phyloP scores from a whole-genome alignment of 1,140 invertebrate genomes.

The Drosophila ohnishii region DNA sequence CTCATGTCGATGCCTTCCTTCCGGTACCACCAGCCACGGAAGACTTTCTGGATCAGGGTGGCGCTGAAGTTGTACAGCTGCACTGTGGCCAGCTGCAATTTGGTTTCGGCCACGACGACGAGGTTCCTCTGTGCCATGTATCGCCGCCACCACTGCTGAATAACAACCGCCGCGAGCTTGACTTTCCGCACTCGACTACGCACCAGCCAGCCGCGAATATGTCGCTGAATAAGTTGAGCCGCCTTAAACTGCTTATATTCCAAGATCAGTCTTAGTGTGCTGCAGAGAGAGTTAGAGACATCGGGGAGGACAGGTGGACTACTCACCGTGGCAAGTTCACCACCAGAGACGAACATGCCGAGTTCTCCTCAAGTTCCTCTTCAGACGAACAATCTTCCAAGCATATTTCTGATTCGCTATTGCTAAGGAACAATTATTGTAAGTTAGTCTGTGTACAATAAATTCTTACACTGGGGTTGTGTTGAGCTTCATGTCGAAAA shows the following conservation, averaged over 20 bases:
- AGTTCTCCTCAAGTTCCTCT: not conserved
- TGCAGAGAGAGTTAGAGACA: not conserved
- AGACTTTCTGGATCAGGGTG: conserved; percentile 48
- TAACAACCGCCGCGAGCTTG: not conserved
- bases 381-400: no score
- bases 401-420: not conserved
- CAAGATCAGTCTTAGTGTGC: conserved; percentile 22
- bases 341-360: not conserved
- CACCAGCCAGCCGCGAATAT: conserved; percentile 41
- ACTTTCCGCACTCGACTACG: not conserved
- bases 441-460: not conserved
- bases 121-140: conserved; percentile 5
- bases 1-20: conserved; percentile 33
- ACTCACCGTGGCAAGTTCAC: conserved; percentile 4
- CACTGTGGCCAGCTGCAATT: conserved; percentile 1
- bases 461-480: not conserved
- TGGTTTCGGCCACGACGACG: not conserved
- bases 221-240: conserved; percentile 54
- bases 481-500: not conserved
- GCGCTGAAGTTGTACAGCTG: conserved; percentile 8
- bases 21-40: conserved; percentile 61
- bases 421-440: not conserved
- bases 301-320: not conserved
- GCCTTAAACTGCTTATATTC: conserved; percentile 66
- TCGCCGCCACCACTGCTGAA: conserved; percentile 54